Percentiles rank a stretch among this genome's conserved stretches.
phyloP scores from a whole-genome alignment of 2,797 vertebrate genomes.

The Pseudopleuronectes americanus region DNA sequence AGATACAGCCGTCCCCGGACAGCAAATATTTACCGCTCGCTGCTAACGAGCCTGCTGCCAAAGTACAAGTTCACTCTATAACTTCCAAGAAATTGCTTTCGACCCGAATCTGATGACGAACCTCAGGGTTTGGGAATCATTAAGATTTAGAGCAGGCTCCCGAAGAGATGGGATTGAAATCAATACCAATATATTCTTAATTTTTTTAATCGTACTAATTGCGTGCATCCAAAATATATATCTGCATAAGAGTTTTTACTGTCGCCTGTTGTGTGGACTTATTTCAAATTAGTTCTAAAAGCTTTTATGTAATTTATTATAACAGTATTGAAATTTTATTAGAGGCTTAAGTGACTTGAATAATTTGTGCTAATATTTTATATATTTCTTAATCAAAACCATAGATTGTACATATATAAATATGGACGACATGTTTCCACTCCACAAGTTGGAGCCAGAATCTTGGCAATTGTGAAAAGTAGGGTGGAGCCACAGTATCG shows the following conservation, averaged over 20 bases:
- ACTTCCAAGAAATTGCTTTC: conserved; percentile 38
- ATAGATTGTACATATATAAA: no score
- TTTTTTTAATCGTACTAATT: conserved; percentile 9
- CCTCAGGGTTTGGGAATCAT: conserved; percentile 13
- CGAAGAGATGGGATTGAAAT: conserved; percentile 42
- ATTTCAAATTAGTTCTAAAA: no score
- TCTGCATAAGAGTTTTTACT: not conserved
- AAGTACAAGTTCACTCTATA: conserved; percentile 46
- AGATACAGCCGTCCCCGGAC: conserved; percentile 48
- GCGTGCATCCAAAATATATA: not conserved
- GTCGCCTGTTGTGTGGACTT: no score
- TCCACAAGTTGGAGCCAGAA: no score
- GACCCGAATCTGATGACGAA: conserved; percentile 11
- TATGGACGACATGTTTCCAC: no score
- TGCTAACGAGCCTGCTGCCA: conserved; percentile 49
- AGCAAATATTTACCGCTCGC: conserved; percentile 68
- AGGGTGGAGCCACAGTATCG: no score
- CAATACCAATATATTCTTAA: conserved; percentile 20
- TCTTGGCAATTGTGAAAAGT: no score
- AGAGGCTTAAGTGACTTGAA: no score
- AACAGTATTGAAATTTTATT: no score
- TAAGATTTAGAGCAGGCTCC: conserved; percentile 14
- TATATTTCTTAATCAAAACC: no score
- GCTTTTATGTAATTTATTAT: no score
- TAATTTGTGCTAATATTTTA: no score